Conservation (phyloP, 2,113 vertebrate genomes). For the Austrofundulus limnaeus region DNA sequence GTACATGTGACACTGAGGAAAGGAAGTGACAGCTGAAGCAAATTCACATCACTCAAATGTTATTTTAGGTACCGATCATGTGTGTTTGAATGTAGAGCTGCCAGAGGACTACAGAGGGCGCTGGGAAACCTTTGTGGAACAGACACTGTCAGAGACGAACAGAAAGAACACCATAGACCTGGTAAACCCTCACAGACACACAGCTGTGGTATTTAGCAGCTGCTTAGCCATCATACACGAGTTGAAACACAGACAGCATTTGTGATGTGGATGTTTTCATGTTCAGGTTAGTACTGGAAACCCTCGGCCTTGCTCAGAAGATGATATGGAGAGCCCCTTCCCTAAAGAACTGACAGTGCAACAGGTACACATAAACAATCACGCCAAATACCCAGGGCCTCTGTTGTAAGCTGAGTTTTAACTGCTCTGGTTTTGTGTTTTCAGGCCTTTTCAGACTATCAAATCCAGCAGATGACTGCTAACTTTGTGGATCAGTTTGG, state of each 20-base stretch:
- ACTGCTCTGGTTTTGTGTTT: slow-evolving; percentile 24
- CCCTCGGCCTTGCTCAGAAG: slow-evolving; percentile 91
- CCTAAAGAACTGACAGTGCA: slow-evolving; percentile 94
- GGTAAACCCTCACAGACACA: slow-evolving; percentile 75
- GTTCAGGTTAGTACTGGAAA: slow-evolving; percentile 89
- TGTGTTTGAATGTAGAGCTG: slow-evolving; percentile 79
- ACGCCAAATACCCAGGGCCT: background rate
- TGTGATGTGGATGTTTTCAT: background rate
- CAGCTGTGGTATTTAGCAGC: background rate
- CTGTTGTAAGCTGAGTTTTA: background rate
- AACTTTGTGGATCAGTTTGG: slow-evolving; percentile 98
- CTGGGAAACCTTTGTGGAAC: slow-evolving; percentile 95
- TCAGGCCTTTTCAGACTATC: slow-evolving; percentile 98
- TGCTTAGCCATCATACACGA: background rate
- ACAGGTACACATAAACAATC: slow-evolving; percentile 78
- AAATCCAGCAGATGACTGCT: slow-evolving; percentile 98
- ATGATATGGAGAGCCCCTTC: slow-evolving; percentile 92
- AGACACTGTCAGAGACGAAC: slow-evolving; percentile 90
- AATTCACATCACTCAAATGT: background rate
- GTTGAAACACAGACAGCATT: background rate
- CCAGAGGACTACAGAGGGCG: slow-evolving; percentile 91
- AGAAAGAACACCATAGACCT: slow-evolving; percentile 92
- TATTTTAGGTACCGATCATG: background rate
- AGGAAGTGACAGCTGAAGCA: background rate
- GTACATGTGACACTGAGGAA: slow-evolving; percentile 65